These are phyloP conservation scores for Nesidiocoris tenuis DNA, from an alignment of 2,888 invertebrate species.

Conservation along the genomic window DNA sequence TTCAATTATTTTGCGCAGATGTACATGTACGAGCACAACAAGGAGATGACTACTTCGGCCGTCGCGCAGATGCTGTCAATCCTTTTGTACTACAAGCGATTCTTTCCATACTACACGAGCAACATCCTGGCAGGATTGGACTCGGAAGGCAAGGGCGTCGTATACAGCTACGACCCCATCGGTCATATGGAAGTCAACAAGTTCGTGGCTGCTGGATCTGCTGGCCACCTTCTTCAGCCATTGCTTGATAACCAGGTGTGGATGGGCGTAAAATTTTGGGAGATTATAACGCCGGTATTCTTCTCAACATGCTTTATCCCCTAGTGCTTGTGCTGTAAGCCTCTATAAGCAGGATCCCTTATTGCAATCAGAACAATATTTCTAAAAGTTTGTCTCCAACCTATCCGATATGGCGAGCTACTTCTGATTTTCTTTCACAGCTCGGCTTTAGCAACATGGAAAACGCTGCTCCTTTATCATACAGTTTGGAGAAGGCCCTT, in stretches of 20 bases:
- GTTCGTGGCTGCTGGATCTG: conserved; percentile 88
- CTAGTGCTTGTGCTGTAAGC: no score
- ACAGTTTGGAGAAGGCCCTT: conserved; percentile 79
- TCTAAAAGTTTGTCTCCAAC: no score
- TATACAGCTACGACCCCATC: conserved; percentile 96
- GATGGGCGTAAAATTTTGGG: not conserved
- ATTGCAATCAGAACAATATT: no score
- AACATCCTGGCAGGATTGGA: conserved; percentile 94
- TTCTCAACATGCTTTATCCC: no score
- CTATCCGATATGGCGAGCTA: no score
- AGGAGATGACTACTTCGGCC: conserved; percentile 87
- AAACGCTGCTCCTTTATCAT: conserved; percentile 63
- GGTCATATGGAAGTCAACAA: conserved; percentile 86
- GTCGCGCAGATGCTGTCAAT: conserved; percentile 95
- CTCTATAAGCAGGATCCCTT: no score
- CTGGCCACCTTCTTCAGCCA: conserved; percentile 87
- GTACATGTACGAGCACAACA: conserved; percentile 92
- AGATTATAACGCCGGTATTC: no score
- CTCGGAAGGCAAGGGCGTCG: conserved; percentile 87
- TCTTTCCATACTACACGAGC: conserved; percentile 97
- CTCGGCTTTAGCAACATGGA: conserved; percentile 87
- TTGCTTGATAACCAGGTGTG: conserved; percentile 87
- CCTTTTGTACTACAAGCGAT: conserved; percentile 91
- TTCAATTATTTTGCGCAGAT: no score
- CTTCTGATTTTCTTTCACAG: no score